Evolutionary conservation across 2,113 vertebrate genomes (phyloP), one percentile per base, ranked within the genome.

Genomic region (Corythoichthys intestinalis): DNA sequence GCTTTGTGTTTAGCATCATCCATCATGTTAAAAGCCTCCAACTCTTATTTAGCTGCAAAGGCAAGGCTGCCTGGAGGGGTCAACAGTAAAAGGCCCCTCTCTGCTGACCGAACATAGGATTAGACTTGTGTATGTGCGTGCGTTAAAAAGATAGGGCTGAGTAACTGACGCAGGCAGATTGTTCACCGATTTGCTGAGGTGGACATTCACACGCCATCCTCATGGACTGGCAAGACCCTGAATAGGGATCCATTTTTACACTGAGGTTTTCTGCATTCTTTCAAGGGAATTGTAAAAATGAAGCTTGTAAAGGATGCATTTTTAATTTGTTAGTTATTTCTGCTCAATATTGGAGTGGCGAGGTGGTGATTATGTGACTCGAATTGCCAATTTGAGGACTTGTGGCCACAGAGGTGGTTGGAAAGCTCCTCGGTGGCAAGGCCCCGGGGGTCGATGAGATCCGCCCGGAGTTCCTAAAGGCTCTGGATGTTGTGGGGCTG

Each of bases 21-120:
- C 77, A 84, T 88, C 82, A 82, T 66, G 77, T 77, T 79, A 80
- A 82, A 83, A 71, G 73, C 77, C 78, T 78, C 63, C 62, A 28
- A 69, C 50, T 73, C 68, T 75, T 66, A 63, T 73, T 74, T 59
- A 71, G 78, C 70, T 71, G 83, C 73, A 69, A 62, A 71, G 60
- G 69, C 59, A 52, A 34, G 53, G 61, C 52, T 63, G 73, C 56
- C 74, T 46, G 62, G 47, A 84, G 74, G 76, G 81, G 83, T 80
- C 77, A 79, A n/a, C 7, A 5, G 62, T 78, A 73, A 86, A 78
- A 73, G 69, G 63, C 70, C 77, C 69, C n/a, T 7, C 70, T 82
- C 64, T 85, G 86, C 84, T 83, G 84, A 85, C 83, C 73, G 70
- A 72, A 88, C 73, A 74, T 64, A 28, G 46, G 52, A 74, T 66